Evolutionary conservation across 2,888 invertebrate genomes (phyloP), one percentile per base, ranked within the genome.

Genomic region (Gymnosoma rotundatum): DNA sequence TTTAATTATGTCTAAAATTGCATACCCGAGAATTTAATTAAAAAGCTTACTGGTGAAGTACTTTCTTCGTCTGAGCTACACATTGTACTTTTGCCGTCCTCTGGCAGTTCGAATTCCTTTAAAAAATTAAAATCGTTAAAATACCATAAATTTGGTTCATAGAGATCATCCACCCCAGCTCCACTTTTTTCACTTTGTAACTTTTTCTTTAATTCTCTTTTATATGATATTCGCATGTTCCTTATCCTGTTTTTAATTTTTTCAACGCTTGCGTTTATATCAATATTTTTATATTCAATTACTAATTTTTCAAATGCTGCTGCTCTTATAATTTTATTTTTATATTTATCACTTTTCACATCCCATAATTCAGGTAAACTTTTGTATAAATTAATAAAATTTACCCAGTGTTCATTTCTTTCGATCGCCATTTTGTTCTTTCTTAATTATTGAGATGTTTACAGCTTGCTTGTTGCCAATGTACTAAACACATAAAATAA

Each of bases 141-240:
- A 54, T 69, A 69, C 54, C 69, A 69, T 42, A 69, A 69, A 69
- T 36, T 54, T 69, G 54, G 69, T 69, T 69, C 56, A 20, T 69
- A 69, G 18, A 67, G 56, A 20, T 69, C 36, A 42, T 56, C 69
- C 10, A 18, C 48, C 36, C 42, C 42, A 14, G 69, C 69, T 42
- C 42, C 63, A 21, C 45, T 45, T 63, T 45, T 63, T 69, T 54
- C 69, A 56, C 56, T 69, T 56, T 38, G 9, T 32, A 67, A 32
- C 32, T 67, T 67, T 56, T 56, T 56, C 25, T 25, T 56, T 9
- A 25, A 56, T 21, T 64, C 64, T 21, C 21, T 64, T 52, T 4
- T 50, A 32, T 67, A 67, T 32, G 66, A 32, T 16, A 67, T n/a
- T 67, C 66, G 16, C 52, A 67, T 67, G 32, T 67, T 67, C 18